Evolutionary conservation across 2,888 invertebrate species (phyloP).

Genomic region (Drosophila demipolita): DNA sequence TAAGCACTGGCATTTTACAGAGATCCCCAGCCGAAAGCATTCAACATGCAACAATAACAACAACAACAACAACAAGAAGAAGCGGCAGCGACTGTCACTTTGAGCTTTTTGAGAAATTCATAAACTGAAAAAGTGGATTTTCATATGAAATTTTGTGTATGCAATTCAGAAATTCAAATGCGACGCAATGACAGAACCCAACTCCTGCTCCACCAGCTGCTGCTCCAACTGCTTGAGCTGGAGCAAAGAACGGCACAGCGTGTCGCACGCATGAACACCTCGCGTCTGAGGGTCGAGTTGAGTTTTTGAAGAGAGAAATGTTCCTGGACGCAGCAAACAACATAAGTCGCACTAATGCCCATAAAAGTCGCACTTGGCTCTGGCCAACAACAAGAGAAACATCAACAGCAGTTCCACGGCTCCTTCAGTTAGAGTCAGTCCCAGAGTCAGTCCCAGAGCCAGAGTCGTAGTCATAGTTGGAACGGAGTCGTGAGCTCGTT

Average conservation of each 20-base stretch:
- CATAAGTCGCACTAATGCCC: constrained; percentile 79
- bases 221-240: constrained; percentile 1
- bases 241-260: constrained; percentile 55
- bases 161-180: constrained; percentile 79
- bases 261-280: constrained; percentile 79
- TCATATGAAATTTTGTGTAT: constrained; percentile 74
- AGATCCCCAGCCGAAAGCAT: constrained; percentile 9
- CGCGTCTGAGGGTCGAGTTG: constrained; percentile 52
- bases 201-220: constrained; percentile 1
- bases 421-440: constrained; percentile 8
- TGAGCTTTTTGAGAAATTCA: constrained; percentile 79
- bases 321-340: constrained; percentile 69
- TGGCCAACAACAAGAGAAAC: constrained; percentile 14
- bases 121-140: constrained; percentile 80
- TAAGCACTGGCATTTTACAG: constrained; percentile 30
- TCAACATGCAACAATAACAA: constrained; percentile 14
- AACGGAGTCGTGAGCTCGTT: constrained; percentile 55
- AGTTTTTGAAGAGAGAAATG: constrained; percentile 24
- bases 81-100: constrained; percentile 66
- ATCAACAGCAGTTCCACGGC: constrained; percentile 9
- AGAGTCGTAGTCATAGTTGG: constrained; percentile 8
- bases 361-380: constrained; percentile 74
- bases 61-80: constrained; percentile 11
- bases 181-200: constrained; percentile 64
- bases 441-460: constrained; percentile 6